Percentiles rank a stretch among this genome's conserved stretches.
These are phyloP conservation scores for Itoplectis maculator DNA, from an alignment of 2,888 invertebrate species.

Conservation along the genomic window DNA sequence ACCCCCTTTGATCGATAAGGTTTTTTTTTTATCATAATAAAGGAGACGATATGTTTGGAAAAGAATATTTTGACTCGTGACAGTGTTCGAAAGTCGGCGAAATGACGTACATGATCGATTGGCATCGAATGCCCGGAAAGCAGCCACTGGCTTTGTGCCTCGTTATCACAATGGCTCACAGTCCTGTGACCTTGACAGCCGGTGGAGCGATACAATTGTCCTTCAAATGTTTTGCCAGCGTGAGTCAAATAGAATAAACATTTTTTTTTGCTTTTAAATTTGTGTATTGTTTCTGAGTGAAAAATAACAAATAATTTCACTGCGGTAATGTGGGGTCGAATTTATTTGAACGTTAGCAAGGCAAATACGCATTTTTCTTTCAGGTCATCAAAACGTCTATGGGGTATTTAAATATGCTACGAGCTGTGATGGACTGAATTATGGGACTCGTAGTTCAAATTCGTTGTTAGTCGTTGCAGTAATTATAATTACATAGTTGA, in stretches of 20 bases:
- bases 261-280: neutral
- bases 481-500: neutral
- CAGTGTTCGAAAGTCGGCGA: constrained; percentile 54
- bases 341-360: neutral
- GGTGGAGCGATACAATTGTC: constrained; percentile 66
- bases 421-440: constrained; percentile 46
- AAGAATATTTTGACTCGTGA: neutral
- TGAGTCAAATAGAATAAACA: neutral
- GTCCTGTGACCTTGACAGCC: constrained; percentile 60
- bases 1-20: too few relatives aligned
- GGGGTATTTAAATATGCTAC: constrained; percentile 67
- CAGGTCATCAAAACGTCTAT: constrained; percentile 67
- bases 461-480: neutral
- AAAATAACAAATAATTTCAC: neutral
- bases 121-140: constrained; percentile 59
- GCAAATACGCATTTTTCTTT: constrained; percentile 2
- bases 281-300: neutral
- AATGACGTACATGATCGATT: constrained; percentile 58
- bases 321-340: neutral
- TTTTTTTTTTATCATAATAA: neutral
- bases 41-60: neutral
- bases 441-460: neutral
- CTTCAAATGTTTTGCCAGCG: constrained; percentile 19
- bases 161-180: constrained; percentile 52
- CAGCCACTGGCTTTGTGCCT: constrained; percentile 50